These are phyloP conservation scores for Antheraea pernyi DNA, from an alignment of 1,140 invertebrate genomes.

Conservation along the genomic window DNA sequence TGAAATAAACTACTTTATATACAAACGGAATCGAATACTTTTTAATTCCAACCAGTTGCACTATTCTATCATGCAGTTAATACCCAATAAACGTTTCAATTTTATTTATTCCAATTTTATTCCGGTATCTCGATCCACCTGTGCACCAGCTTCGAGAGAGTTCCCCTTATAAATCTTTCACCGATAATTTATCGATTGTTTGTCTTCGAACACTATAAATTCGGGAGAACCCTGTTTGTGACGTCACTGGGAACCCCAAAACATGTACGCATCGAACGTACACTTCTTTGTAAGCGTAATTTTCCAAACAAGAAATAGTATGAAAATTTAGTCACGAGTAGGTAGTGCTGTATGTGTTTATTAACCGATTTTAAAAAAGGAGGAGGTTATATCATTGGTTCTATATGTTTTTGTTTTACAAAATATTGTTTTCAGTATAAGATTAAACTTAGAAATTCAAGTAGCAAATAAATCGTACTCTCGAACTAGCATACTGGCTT, in stretches of 20 bases:
- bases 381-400: no score
- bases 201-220: slow-evolving; percentile 35
- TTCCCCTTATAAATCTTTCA: slow-evolving; percentile 23
- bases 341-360: no score
- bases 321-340: no score
- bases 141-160: slow-evolving; percentile 38
- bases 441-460: no score
- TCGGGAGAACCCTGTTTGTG: slow-evolving; percentile 15
- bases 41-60: neutral
- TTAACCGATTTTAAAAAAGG: no score
- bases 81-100: neutral
- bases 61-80: neutral
- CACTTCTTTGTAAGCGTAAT: neutral
- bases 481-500: no score
- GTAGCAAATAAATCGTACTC: no score
- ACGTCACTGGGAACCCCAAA: slow-evolving; percentile 18
- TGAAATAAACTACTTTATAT: no score
- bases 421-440: no score
- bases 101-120: slow-evolving; percentile 46
- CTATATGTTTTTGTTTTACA: no score
- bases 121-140: slow-evolving; percentile 33
- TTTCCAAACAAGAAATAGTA: neutral
- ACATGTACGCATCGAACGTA: neutral
- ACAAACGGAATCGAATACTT: no score
- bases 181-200: slow-evolving; percentile 52